Conservation (phyloP, 2,113 vertebrate species). For the Emydocephalus ijimae region DNA sequence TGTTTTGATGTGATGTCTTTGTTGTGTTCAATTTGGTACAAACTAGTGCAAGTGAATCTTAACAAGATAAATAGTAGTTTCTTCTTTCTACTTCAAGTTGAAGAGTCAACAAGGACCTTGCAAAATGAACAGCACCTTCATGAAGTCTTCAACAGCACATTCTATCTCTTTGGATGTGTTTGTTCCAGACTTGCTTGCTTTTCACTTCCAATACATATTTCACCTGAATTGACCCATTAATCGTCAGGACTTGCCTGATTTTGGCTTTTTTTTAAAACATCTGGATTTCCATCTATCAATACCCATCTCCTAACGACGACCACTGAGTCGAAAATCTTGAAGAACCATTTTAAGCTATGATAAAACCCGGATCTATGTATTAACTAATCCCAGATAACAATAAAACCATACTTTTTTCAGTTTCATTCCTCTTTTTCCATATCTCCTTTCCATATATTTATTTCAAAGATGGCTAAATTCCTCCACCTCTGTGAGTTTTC, state of each 20-base stretch:
- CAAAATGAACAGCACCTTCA: neutral
- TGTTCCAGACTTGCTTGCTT: neutral
- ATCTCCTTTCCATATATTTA: neutral
- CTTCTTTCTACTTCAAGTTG: neutral
- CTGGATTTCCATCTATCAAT: neutral
- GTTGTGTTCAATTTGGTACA: neutral
- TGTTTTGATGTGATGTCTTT: neutral
- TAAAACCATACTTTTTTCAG: neutral
- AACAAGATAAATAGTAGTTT: neutral
- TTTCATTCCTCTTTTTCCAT: neutral
- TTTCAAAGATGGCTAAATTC: neutral
- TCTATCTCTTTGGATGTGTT: neutral
- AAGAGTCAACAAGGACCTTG: neutral
- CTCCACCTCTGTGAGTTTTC: neutral
- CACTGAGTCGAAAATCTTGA: neutral
- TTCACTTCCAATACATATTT: neutral
- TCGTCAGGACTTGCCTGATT: neutral
- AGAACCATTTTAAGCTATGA: neutral
- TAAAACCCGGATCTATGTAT: neutral
- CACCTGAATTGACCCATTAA: neutral
- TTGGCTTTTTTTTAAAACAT: neutral
- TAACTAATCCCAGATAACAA: neutral
- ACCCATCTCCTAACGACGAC: neutral
- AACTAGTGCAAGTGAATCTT: neutral
- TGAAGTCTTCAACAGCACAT: neutral